phyloP scores from a whole-genome alignment of 1,140 invertebrate genomes.

The Myzus persicae region DNA sequence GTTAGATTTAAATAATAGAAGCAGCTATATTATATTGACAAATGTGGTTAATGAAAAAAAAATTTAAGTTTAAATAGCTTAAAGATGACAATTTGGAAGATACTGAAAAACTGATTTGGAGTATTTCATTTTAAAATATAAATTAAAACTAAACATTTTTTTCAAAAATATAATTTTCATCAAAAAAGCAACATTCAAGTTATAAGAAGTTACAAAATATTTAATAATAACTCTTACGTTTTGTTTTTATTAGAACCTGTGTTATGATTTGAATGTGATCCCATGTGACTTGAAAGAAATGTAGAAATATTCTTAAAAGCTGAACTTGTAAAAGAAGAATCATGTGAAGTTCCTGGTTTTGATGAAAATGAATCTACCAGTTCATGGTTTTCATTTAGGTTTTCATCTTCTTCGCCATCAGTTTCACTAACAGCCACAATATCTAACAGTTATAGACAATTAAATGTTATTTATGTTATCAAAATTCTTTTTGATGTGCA shows the following conservation, averaged over 20 bases:
- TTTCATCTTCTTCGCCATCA: constrained; percentile 73
- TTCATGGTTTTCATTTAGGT: constrained; percentile 14
- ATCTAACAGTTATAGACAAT: not conserved
- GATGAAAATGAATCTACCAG: not conserved
- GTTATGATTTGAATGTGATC: constrained; percentile 35
- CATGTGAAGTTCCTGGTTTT: constrained; percentile 65
- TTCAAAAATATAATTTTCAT: not conserved
- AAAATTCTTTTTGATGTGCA: not conserved
- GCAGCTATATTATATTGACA: not conserved
- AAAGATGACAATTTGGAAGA: not conserved
- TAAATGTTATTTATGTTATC: not conserved
- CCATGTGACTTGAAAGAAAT: constrained; percentile 59
- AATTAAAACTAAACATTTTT: not conserved
- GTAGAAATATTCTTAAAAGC: constrained; percentile 62
- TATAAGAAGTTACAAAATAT: not conserved
- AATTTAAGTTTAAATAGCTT: not conserved
- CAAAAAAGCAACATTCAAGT: not conserved
- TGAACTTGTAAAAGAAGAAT: constrained; percentile 61
- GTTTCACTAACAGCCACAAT: constrained; percentile 78
- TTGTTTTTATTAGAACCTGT: constrained; percentile 43
- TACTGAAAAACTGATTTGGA: not conserved
- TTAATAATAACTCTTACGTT: not conserved
- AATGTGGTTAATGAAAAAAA: not conserved
- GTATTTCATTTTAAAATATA: not conserved
- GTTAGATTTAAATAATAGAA: not conserved